These are phyloP conservation scores for Xyliphius kryptos DNA, from an alignment of 2,113 vertebrate species.

Conservation along the genomic window DNA sequence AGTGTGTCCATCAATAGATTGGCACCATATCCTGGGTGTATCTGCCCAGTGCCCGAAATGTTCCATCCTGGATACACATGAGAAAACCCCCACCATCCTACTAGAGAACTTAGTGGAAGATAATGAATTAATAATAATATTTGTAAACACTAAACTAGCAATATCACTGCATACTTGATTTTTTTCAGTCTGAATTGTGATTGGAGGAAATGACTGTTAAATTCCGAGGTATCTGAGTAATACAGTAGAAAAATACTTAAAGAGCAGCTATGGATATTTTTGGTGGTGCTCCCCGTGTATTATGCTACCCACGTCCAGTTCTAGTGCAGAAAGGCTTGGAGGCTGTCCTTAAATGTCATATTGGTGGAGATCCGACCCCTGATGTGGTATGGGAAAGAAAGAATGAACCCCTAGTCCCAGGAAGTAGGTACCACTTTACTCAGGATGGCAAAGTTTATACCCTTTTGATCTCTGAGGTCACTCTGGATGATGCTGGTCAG, in stretches of 20 bases:
- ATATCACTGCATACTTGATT: too few relatives aligned
- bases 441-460: conserved; percentile 74
- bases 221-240: neutral
- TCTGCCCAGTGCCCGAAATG: too few relatives aligned
- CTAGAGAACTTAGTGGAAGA: too few relatives aligned
- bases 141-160: too few relatives aligned
- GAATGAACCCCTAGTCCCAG: conserved; percentile 63
- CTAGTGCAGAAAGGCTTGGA: conserved; percentile 67
- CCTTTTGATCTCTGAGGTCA: conserved; percentile 68
- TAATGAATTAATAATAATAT: too few relatives aligned
- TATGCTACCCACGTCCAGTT: conserved; percentile 81
- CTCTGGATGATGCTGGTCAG: conserved; percentile 74
- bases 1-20: too few relatives aligned
- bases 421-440: conserved; percentile 63
- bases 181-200: too few relatives aligned
- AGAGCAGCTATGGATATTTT: conserved; percentile 69
- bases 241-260: neutral
- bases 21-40: too few relatives aligned
- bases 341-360: conserved; percentile 77
- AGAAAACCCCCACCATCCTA: too few relatives aligned
- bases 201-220: too few relatives aligned
- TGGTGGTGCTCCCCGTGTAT: conserved; percentile 79
- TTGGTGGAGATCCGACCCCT: conserved; percentile 78
- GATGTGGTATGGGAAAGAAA: conserved; percentile 85
- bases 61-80: too few relatives aligned